Evolutionary conservation across 1,140 invertebrate species (phyloP).

Genomic region (Eumaeus atala): DNA sequence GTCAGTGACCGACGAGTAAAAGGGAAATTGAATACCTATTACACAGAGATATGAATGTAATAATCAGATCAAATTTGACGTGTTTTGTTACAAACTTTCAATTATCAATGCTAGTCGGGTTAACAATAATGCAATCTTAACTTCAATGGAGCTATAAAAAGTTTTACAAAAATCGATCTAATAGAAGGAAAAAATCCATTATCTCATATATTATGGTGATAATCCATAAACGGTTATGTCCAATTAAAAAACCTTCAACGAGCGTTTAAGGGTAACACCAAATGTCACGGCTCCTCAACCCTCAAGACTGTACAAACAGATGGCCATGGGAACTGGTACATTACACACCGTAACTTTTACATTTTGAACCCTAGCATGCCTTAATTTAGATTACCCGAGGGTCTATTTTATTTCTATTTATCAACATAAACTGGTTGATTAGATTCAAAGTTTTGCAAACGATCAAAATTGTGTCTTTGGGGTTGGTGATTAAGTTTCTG

Average conservation of each 20-base stretch:
- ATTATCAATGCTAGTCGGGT: too few relatives aligned
- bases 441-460: constrained; percentile 14
- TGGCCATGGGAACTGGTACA: constrained; percentile 26
- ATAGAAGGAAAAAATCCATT: constrained; percentile 10
- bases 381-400: neutral
- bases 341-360: constrained; percentile 14
- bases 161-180: neutral
- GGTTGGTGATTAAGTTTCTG: constrained; percentile 16
- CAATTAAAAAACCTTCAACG: constrained; percentile 29
- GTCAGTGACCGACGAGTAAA: too few relatives aligned
- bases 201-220: constrained; percentile 3
- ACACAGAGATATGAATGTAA: too few relatives aligned
- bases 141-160: too few relatives aligned
- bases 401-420: constrained; percentile 14
- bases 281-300: constrained; percentile 29
- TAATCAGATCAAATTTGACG: too few relatives aligned
- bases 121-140: too few relatives aligned
- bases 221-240: constrained; percentile 11
- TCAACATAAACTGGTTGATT: constrained; percentile 11
- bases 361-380: constrained; percentile 6
- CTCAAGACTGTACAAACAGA: constrained; percentile 32
- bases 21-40: too few relatives aligned
- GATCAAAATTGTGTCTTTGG: constrained; percentile 20
- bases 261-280: constrained; percentile 28
- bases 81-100: too few relatives aligned